These are phyloP conservation scores for Platygyra sinensis DNA, from an alignment of 64 coral and sea anemone species.

Conservation along the genomic window DNA sequence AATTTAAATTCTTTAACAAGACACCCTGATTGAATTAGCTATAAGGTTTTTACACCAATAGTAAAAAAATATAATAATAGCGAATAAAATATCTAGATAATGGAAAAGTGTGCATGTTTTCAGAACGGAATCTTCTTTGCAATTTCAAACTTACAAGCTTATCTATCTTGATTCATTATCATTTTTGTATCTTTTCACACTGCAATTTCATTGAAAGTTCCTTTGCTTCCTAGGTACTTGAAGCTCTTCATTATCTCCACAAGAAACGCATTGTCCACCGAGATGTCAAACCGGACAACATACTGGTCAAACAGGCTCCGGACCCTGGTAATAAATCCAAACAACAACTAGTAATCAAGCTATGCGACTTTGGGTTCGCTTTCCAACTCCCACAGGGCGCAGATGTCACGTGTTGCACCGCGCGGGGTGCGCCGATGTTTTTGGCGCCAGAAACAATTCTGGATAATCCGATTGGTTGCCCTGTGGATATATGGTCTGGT, in stretches of 20 bases:
- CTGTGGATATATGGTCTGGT: slow-evolving; percentile 86
- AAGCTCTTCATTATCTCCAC: slow-evolving; percentile 86
- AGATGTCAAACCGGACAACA: slow-evolving; percentile 91
- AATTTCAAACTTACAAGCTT: no score
- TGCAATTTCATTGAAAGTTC: neutral
- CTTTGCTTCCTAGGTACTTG: slow-evolving; percentile 43
- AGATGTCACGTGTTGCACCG: slow-evolving; percentile 56
- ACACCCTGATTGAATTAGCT: no score
- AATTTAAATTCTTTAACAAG: no score
- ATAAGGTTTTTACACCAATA: no score
- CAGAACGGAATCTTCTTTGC: no score
- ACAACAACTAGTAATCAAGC: slow-evolving; percentile 37
- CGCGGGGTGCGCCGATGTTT: slow-evolving; percentile 89
- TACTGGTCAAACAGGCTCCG: slow-evolving; percentile 60
- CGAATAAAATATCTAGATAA: no score
- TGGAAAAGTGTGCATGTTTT: no score
- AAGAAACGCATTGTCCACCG: slow-evolving; percentile 77
- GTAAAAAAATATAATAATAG: no score
- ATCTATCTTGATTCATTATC: no score
- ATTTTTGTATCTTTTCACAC: no score
- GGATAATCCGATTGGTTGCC: slow-evolving; percentile 81
- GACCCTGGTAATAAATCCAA: slow-evolving; percentile 24
- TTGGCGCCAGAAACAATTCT: slow-evolving; percentile 92
- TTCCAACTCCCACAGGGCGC: slow-evolving; percentile 45
- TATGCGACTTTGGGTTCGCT: slow-evolving; percentile 84